Evolutionary conservation across 64 coral and sea anemone species (phyloP).

Genomic region (Pachyseris speciosa): DNA sequence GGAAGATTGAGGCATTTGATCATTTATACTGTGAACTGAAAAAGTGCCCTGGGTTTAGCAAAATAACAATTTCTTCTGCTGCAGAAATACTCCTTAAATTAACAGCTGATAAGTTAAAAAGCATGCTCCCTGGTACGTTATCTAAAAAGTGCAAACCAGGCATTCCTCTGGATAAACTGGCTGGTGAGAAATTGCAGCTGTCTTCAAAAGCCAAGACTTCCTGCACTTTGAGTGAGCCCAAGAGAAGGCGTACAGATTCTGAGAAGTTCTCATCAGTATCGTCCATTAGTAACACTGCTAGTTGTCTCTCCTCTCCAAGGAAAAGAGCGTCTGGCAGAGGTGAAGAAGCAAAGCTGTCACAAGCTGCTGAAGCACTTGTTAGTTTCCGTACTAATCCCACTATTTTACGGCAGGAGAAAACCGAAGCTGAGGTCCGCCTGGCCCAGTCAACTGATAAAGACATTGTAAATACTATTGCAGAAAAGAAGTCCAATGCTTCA

Average conservation of each 20-base stretch:
- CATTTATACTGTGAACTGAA: conserved; percentile 65
- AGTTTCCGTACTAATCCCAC: conserved; percentile 65
- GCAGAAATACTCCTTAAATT: conserved; percentile 31
- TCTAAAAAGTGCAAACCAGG: background rate
- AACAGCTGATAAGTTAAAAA: conserved; percentile 22
- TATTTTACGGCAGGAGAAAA: background rate
- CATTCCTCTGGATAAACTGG: background rate
- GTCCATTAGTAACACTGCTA: background rate
- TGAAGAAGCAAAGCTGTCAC: conserved; percentile 55
- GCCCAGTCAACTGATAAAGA: background rate
- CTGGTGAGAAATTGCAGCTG: background rate
- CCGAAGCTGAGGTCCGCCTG: background rate
- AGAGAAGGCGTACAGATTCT: background rate
- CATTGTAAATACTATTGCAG: background rate
- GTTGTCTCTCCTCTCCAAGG: background rate
- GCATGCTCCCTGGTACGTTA: background rate
- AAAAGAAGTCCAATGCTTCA: background rate
- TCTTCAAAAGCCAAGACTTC: background rate
- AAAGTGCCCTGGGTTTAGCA: conserved; percentile 33
- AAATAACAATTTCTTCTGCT: conserved; percentile 45
- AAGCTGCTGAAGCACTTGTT: conserved; percentile 69
- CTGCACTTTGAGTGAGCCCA: background rate
- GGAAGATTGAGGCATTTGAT: conserved; percentile 65
- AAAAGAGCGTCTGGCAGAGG: background rate
- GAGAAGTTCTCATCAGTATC: background rate